Conservation (phyloP, 2,113 vertebrate genomes). For the Ellobius talpinus region DNA sequence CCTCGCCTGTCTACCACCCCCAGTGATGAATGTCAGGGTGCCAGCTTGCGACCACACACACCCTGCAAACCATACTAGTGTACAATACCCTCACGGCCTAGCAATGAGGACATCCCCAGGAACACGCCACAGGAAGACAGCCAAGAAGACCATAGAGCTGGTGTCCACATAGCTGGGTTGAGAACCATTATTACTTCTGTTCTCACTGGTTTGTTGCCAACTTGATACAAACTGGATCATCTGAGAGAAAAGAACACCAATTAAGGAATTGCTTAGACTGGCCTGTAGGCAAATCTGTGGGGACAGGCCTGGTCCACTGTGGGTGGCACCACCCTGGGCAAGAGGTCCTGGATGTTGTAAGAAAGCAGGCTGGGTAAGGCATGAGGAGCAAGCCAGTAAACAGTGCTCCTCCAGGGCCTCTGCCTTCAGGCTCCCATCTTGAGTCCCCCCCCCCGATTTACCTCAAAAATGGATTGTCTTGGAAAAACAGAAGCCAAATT, state of each 20-base stretch:
- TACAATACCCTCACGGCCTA: background rate
- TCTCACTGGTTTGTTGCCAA: background rate
- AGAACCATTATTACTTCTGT: background rate
- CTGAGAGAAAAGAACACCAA: background rate
- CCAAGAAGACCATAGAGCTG: background rate
- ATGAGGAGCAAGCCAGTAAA: background rate
- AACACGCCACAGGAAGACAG: background rate
- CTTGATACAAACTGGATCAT: background rate
- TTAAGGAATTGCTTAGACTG: background rate
- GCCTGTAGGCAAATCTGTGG: background rate
- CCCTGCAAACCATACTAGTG: background rate
- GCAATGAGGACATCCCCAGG: background rate
- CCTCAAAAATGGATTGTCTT: background rate
- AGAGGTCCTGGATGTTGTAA: background rate
- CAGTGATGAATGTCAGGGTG: background rate
- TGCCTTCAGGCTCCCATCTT: background rate
- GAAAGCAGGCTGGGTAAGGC: background rate
- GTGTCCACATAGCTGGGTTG: rapidly evolving
- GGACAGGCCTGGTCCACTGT: background rate
- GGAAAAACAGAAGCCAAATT: background rate
- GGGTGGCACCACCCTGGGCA: no score
- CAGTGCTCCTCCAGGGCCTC: background rate
- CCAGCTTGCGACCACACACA: background rate
- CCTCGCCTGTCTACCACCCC: background rate
- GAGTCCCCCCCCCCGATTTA: background rate